Evolutionary conservation across 2,113 vertebrate species (phyloP), one percentile per base, ranked within the genome.

Genomic region (Tetraodon nigroviridis): DNA sequence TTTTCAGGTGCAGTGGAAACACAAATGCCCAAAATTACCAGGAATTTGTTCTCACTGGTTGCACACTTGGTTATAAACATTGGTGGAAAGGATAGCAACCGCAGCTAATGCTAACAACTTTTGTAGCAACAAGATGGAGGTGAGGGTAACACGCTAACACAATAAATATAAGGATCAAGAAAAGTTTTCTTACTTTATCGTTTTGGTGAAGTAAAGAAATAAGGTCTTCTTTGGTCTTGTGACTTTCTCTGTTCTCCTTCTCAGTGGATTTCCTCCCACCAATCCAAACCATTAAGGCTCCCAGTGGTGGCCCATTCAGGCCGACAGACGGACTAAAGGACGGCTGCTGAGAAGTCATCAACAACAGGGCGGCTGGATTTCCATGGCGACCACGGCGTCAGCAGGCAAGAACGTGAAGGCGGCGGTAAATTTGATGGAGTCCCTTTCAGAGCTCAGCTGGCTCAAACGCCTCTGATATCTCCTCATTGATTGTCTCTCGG

Each of bases 301-400:
- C 54, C 48, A 1, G 20, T 14, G 58, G 41, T 61, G 51, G 18
- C 63, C 69, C 66, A 40, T 37, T 74, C 61, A 58, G 60, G 65
- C 69, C 73, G 76, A 73, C 64, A 56, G 51, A 68, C 19, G 53
- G 71, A 77, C 77, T 75, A 61, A 82, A 78, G 52, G 70, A 69
- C 69, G 27, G 24, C 54, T 69, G 79, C 71, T 71, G 51, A 42
- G 18, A 84, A 52, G 55, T 67, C 75, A 88, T 87, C 81, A 54
- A 89, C 88, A 85, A 78, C 54, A 63, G 74, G 74, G 78, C 75
- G 79, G 82, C 86, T 73, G 58, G 77, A 85, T 87, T 66, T 65
- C 76, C 82, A 74, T 58, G 20, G 47, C 62, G 49, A 54, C 74
- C 55, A 57, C 74, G 55, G 67, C 71, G 71, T 82, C 75, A 82